Conservation (phyloP, 92 coral and sea anemone genomes). For the Epizoanthus fatuus region DNA sequence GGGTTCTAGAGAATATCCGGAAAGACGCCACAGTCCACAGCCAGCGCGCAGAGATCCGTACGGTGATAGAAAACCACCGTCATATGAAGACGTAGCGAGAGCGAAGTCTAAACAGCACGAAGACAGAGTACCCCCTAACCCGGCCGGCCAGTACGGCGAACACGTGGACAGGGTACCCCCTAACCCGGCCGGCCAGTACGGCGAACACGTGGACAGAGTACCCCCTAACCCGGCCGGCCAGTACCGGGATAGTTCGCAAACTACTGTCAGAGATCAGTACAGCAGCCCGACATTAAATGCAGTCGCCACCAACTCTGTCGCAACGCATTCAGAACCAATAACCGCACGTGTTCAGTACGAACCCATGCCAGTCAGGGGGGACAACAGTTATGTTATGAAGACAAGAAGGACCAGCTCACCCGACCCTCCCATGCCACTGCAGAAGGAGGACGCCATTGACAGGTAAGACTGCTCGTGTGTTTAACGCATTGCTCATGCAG, state of each 20-base stretch:
- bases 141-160: neutral
- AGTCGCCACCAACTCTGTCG: neutral
- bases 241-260: slow-evolving; percentile 1
- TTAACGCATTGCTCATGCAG: neutral
- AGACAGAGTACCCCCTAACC: neutral
- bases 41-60: neutral
- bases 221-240: slow-evolving; percentile 3
- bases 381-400: neutral
- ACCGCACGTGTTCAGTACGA: slow-evolving; percentile 33
- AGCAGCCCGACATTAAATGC: neutral
- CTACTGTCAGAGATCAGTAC: neutral
- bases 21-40: slow-evolving; percentile 8
- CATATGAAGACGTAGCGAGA: slow-evolving; percentile 29
- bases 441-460: neutral
- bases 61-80: slow-evolving; percentile 7
- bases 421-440: neutral
- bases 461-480: slow-evolving; percentile 10
- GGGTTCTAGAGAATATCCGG: neutral
- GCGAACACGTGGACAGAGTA: neutral
- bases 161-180: neutral
- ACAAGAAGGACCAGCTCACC: neutral
- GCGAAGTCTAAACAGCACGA: neutral
- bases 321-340: neutral
- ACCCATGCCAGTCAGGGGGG: neutral
- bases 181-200: neutral